A percentile compares a stretch with the other conserved stretches of the same genome.
phyloP scores from a whole-genome alignment of 2,113 vertebrate genomes.

The Centropus unirufus region DNA sequence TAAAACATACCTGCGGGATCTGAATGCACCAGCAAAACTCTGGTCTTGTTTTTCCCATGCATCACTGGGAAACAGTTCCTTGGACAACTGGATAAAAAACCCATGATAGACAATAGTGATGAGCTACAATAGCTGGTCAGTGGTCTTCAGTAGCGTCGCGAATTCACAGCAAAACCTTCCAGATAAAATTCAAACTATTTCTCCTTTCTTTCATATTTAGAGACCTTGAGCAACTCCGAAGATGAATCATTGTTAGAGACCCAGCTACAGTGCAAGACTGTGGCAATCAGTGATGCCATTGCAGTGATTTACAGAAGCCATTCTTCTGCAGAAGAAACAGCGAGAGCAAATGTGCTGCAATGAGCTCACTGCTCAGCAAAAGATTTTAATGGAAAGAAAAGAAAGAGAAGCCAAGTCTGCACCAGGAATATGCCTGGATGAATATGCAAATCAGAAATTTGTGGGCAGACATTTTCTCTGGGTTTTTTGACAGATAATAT shows the following conservation, averaged over 20 bases:
- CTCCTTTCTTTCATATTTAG: conserved; percentile 19
- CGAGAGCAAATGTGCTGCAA: neutral
- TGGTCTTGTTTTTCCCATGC: neutral
- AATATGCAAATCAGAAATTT: conserved; percentile 24
- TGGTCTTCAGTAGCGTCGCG: neutral
- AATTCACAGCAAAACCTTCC: neutral
- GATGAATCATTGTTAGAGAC: conserved; percentile 23
- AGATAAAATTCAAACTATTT: conserved; percentile 6
- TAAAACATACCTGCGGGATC: neutral
- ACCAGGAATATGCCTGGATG: neutral
- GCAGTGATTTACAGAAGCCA: conserved; percentile 49
- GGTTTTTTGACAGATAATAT: neutral
- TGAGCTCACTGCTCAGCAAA: conserved; percentile 34
- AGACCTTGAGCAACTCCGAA: conserved; percentile 44
- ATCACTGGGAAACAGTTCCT: neutral
- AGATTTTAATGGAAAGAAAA: conserved; percentile 37
- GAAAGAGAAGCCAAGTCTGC: neutral
- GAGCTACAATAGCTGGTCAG: neutral
- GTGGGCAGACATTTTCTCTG: neutral
- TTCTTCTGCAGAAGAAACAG: conserved; percentile 9
- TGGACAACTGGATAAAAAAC: neutral
- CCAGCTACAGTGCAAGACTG: conserved; percentile 18
- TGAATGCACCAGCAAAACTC: neutral
- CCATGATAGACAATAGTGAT: neutral
- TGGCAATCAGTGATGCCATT: conserved; percentile 40